Evolutionary conservation across 2,797 vertebrate species (phyloP).

Genomic region (Echeneis naucrates): DNA sequence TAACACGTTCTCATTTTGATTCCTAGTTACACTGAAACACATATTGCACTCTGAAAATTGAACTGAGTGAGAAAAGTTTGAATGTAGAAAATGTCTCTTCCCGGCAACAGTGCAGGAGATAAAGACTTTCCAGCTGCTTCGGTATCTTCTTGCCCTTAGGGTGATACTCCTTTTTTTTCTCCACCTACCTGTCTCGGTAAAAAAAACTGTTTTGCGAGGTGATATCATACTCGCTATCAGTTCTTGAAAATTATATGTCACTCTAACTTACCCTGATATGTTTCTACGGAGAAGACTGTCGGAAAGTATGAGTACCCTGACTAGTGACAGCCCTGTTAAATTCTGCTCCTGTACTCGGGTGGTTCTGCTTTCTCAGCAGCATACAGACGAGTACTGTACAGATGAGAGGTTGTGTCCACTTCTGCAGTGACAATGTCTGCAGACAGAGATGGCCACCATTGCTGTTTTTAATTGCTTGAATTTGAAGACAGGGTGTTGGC

Average conservation of each 20-base stretch:
- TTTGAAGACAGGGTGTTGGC: slow-evolving; percentile 21
- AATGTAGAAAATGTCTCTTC: slow-evolving; percentile 61
- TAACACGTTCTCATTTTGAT: slow-evolving; percentile 15
- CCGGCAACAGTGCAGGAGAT: slow-evolving; percentile 63
- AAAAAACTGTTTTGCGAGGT: slow-evolving; percentile 71
- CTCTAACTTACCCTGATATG: slow-evolving; percentile 67
- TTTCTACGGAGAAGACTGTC: slow-evolving; percentile 67
- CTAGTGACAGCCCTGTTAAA: slow-evolving; percentile 65
- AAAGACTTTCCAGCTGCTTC: slow-evolving; percentile 74
- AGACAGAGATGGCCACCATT: slow-evolving; percentile 11
- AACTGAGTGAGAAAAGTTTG: slow-evolving; percentile 50
- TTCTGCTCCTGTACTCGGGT: slow-evolving; percentile 36
- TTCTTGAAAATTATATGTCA: slow-evolving; percentile 80
- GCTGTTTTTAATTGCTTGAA: slow-evolving; percentile 53
- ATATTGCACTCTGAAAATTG: slow-evolving; percentile 9
- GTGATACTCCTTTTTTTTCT: slow-evolving; percentile 66
- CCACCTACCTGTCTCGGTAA: slow-evolving; percentile 70
- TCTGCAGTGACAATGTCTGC: slow-evolving; percentile 23
- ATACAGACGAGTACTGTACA: slow-evolving; percentile 36
- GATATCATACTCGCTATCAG: slow-evolving; percentile 81
- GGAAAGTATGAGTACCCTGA: slow-evolving; percentile 33
- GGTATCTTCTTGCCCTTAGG: slow-evolving; percentile 74
- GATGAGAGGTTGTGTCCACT: slow-evolving; percentile 34
- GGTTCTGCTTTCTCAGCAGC: slow-evolving; percentile 41
- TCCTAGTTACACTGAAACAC: slow-evolving; percentile 14